These are phyloP conservation scores for Crotophaga sulcirostris DNA, from an alignment of 2,113 vertebrate genomes.

Conservation along the genomic window DNA sequence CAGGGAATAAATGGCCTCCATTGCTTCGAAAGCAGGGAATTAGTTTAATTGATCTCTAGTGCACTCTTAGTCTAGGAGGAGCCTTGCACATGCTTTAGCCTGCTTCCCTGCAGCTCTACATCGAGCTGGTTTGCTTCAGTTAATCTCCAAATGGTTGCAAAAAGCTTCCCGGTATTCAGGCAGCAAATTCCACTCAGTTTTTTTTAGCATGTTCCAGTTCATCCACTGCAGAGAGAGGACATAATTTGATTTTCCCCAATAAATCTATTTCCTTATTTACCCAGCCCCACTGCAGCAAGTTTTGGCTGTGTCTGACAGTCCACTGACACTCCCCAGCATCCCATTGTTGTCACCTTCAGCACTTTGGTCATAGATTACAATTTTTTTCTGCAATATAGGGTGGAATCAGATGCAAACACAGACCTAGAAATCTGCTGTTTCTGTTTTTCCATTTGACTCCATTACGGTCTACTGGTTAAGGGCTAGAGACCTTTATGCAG, in stretches of 20 bases:
- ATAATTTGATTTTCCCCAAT: neutral
- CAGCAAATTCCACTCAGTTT: neutral
- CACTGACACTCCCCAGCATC: neutral
- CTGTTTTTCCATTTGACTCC: neutral
- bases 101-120: constrained; percentile 17
- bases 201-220: neutral
- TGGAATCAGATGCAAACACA: neutral
- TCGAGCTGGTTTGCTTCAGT: neutral
- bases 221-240: neutral
- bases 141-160: constrained; percentile 20
- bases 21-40: constrained; percentile 30
- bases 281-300: neutral
- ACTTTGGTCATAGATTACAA: neutral
- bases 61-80: constrained; percentile 37
- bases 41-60: constrained; percentile 28
- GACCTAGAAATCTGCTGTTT: neutral
- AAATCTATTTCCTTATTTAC: neutral
- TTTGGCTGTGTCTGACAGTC: neutral
- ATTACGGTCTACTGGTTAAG: neutral
- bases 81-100: neutral
- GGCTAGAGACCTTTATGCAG: neutral
- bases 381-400: neutral
- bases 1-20: constrained; percentile 54
- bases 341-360: neutral
- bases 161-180: neutral